These are phyloP conservation scores for Rhaphigaster nebulosa DNA, from an alignment of 2,888 invertebrate genomes.

Conservation along the genomic window DNA sequence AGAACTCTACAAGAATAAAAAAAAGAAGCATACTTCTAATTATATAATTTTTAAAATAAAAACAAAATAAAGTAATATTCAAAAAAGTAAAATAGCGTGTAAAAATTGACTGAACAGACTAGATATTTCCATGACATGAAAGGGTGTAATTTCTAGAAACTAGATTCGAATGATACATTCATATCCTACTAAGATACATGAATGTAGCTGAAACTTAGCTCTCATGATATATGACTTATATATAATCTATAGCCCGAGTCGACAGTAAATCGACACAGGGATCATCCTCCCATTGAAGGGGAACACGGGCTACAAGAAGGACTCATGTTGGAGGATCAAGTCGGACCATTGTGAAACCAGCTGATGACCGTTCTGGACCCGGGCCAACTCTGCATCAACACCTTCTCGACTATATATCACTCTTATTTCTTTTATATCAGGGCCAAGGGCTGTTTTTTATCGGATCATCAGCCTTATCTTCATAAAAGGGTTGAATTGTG, in stretches of 20 bases:
- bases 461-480: not conserved
- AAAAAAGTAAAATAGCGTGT: not conserved
- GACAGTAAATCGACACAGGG: not conserved
- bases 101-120: not conserved
- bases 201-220: not conserved
- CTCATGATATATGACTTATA: not conserved
- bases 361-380: not conserved
- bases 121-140: not conserved
- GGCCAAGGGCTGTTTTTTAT: not conserved
- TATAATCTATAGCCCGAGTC: not conserved
- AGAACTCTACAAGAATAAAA: too few relatives aligned
- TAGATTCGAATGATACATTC: not conserved
- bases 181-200: not conserved
- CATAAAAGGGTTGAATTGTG: too few relatives aligned
- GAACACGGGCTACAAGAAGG: conserved; percentile 15
- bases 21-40: too few relatives aligned
- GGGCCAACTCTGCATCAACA: not conserved
- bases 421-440: not conserved
- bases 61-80: too few relatives aligned
- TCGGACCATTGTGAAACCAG: not conserved
- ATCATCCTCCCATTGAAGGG: not conserved
- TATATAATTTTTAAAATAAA: too few relatives aligned
- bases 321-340: not conserved
- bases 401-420: not conserved
- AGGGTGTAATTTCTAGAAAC: not conserved